Conservation (phyloP, 2,888 invertebrate genomes). For the Epistrophe grossulariae region DNA sequence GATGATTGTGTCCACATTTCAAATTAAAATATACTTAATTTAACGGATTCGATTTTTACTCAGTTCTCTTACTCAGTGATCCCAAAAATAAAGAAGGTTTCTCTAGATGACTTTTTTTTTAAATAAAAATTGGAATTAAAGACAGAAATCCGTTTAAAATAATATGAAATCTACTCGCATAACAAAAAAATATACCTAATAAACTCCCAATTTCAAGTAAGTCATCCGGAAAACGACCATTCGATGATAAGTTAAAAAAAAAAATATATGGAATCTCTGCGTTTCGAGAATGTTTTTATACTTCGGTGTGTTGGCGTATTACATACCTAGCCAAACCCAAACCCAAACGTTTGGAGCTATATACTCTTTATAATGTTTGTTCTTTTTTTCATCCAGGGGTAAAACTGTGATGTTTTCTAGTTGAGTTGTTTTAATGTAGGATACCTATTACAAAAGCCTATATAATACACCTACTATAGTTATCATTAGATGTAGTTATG, state of each 20-base stretch:
- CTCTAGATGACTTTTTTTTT: neutral
- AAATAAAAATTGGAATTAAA: slow-evolving; percentile 13
- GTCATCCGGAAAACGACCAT: slow-evolving; percentile 69
- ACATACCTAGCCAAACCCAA: neutral
- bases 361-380: slow-evolving; percentile 24
- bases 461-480: slow-evolving; percentile 33
- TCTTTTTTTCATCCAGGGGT: slow-evolving; percentile 20
- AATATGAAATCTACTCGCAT: slow-evolving; percentile 34
- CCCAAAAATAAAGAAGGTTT: neutral
- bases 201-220: slow-evolving; percentile 58
- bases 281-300: slow-evolving; percentile 1
- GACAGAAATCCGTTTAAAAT: slow-evolving; percentile 45
- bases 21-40: too few relatives aligned
- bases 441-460: slow-evolving; percentile 49
- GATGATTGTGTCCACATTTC: too few relatives aligned
- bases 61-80: neutral
- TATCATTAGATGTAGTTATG: slow-evolving; percentile 34
- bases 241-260: slow-evolving; percentile 56
- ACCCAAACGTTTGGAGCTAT: neutral
- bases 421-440: slow-evolving; percentile 60
- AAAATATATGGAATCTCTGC: neutral
- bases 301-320: neutral
- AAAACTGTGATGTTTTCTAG: slow-evolving; percentile 61
- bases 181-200: slow-evolving; percentile 20
- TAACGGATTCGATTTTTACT: neutral